Base-by-base conservation (phyloP, 1,140 invertebrate species). In the Scaptomyza graminum region DNA sequence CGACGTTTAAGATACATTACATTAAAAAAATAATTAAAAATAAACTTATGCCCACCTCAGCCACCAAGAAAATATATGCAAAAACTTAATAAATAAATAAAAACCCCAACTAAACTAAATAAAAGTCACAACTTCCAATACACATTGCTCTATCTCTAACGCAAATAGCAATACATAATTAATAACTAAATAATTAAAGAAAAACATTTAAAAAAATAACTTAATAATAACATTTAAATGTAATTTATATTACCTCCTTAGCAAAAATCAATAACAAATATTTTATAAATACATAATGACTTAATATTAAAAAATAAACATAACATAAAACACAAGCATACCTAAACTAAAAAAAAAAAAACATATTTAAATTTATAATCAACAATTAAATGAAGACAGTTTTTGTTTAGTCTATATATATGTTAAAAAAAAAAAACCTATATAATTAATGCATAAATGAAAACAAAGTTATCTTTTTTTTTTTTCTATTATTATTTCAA, bases 181-280 rank as follows among this genome's bases (percentile, higher is more conserved):
- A 12, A 65, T 72, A 67, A 75, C 49, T 61, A 67, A 67, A 63
- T 51, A 79, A 61, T 54, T 61, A 79, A 76, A 49, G 31, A 65
- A 43, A 52, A 39, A 39, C 37, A 69, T 12, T 12, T 6, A 39
- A 12, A 39, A 2, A 55, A 67, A 59, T 63, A 82, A 82, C 15
- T 34, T 49, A 54, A 43, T 52, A 52, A 84, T 63, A 76, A 85
- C 74, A 87, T 87, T 87, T 73, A 87, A 82, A 79, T 82, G 83
- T 87, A 87, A 87, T 87, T 88, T 87, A 82, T 82, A 87, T 88
- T 87, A 87, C 83, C 83, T 87, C 83, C 83, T 87, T 87, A 88
- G 83, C 84, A 88, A 88, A 88, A 88, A 88, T 88, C 79, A 79
- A 84, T 81, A 89, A 89, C 74, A 82, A 76, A 69, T 76, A 60